These are phyloP conservation scores for Muscidifurax raptorellus DNA, from an alignment of 1,140 invertebrate genomes.

Conservation along the genomic window DNA sequence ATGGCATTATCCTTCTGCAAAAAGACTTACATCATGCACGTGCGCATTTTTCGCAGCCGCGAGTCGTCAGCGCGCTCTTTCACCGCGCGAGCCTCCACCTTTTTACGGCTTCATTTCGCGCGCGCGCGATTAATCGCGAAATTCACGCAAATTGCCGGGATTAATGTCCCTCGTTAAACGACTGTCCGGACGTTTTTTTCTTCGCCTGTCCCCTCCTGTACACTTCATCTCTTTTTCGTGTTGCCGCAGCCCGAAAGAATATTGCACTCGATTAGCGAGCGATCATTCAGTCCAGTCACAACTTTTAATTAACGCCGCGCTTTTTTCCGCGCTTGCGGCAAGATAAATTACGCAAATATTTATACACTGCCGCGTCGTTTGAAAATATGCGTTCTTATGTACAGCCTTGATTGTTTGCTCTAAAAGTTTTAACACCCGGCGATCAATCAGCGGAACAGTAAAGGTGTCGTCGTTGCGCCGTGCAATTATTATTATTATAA, in stretches of 20 bases:
- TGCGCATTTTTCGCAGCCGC: slow-evolving; percentile 11
- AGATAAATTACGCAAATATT: not conserved
- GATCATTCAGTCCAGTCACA: not conserved
- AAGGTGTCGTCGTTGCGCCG: not conserved
- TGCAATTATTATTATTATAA: no score
- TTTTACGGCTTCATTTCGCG: slow-evolving; percentile 45
- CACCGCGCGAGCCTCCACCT: not conserved
- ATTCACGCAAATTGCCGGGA: slow-evolving; percentile 29
- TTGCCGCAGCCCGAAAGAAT: not conserved
- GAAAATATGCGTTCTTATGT: not conserved
- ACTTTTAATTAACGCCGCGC: not conserved
- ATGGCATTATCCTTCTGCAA: slow-evolving; percentile 7
- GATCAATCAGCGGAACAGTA: slow-evolving; percentile 4
- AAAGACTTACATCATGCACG: slow-evolving; percentile 9
- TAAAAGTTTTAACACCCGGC: not conserved
- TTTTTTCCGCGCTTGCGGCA: not conserved
- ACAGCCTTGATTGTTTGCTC: slow-evolving; percentile 20
- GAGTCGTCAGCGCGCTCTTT: slow-evolving; percentile 5
- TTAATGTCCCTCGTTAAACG: slow-evolving; percentile 36
- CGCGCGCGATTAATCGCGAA: slow-evolving; percentile 26
- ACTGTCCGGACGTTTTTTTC: not conserved
- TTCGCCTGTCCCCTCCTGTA: slow-evolving; percentile 1
- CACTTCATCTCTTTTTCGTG: not conserved
- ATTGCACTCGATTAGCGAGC: slow-evolving; percentile 6
- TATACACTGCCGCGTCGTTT: not conserved